A percentile compares a stretch with the other conserved stretches of the same genome.
Conservation (phyloP, 2,113 vertebrate species). For the Lophura nycthemera region DNA sequence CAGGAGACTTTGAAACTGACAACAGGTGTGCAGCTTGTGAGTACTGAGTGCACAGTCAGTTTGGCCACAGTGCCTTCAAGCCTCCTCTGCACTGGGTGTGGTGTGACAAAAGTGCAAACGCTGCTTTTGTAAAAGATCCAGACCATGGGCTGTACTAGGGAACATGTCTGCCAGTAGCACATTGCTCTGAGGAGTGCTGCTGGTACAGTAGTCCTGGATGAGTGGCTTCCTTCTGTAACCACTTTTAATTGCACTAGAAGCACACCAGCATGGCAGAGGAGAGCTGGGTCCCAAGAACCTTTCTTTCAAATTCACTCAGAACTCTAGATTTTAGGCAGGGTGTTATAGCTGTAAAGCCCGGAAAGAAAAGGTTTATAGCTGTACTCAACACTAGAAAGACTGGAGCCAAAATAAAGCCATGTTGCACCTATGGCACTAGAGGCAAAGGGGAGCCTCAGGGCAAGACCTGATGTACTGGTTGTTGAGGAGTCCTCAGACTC, state of each 20-base stretch:
- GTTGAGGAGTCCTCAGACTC: background rate
- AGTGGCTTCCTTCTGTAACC: background rate
- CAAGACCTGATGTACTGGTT: background rate
- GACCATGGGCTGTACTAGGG: background rate
- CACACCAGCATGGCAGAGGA: background rate
- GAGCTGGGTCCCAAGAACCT: background rate
- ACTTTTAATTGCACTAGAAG: background rate
- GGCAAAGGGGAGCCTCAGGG: background rate
- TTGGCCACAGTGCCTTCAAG: background rate
- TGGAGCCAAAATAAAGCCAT: background rate
- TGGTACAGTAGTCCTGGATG: background rate
- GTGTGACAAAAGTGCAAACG: background rate
- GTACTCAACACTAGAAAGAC: background rate
- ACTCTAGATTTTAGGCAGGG: background rate
- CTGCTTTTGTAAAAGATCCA: background rate
- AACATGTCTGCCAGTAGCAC: rapidly evolving
- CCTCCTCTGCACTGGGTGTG: rapidly evolving
- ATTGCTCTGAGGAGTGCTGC: background rate
- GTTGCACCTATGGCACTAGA: background rate
- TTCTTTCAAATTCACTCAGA: background rate
- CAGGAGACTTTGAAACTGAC: too few relatives aligned
- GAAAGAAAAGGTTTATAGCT: background rate
- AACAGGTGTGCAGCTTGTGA: background rate
- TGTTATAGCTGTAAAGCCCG: background rate
- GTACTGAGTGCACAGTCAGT: background rate